Evolutionary conservation across 2,888 invertebrate species (phyloP).

Genomic region (Galerucella nymphaeae): DNA sequence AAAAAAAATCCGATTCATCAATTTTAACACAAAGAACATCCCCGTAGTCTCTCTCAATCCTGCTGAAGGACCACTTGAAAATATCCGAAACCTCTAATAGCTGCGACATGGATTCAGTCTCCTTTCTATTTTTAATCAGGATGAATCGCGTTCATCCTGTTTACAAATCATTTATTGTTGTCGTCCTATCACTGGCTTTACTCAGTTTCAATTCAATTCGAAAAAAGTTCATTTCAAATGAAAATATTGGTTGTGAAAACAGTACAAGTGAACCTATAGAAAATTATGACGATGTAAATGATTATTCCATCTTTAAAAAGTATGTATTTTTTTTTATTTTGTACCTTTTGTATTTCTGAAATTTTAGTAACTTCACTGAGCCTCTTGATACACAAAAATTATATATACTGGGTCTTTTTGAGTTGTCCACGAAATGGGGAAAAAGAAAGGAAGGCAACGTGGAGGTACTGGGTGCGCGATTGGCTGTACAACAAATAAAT

Average conservation of each 20-base stretch:
- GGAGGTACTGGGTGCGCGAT: slow-evolving; percentile 80
- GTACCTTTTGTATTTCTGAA: no score
- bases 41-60: neutral
- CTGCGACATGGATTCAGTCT: neutral
- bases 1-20: slow-evolving; percentile 19
- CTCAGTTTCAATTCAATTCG: neutral
- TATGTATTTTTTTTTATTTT: neutral
- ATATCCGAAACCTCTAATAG: slow-evolving; percentile 6
- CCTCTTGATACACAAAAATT: slow-evolving; percentile 31
- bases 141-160: slow-evolving; percentile 17
- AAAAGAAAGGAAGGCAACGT: slow-evolving; percentile 77
- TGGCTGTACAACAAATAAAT: slow-evolving; percentile 86
- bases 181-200: slow-evolving; percentile 11
- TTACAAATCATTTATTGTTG: slow-evolving; percentile 14
- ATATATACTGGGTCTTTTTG: slow-evolving; percentile 79
- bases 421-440: slow-evolving; percentile 75
- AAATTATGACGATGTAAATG: neutral
- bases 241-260: slow-evolving; percentile 2
- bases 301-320: neutral
- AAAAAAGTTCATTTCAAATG: neutral
- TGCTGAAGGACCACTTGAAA: slow-evolving; percentile 9
- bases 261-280: neutral
- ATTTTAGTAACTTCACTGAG: neutral
- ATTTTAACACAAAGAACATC: slow-evolving; percentile 16
- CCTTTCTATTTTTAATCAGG: neutral